phyloP scores from a whole-genome alignment of 2,113 vertebrate species.

The Pterophyllum scalare region DNA sequence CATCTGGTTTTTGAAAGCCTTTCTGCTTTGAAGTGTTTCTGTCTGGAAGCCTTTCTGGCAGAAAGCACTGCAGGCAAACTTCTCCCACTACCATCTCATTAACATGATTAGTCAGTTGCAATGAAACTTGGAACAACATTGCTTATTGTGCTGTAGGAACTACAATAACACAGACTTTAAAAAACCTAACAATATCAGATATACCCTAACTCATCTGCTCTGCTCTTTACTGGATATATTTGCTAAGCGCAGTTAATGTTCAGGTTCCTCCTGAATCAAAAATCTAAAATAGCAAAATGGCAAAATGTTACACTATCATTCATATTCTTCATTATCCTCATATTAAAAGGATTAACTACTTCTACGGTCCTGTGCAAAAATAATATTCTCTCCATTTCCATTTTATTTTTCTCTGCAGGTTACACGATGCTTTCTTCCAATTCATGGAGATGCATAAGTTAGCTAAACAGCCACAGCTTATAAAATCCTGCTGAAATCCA shows the following conservation, averaged over 20 bases:
- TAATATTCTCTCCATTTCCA: background rate
- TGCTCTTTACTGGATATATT: background rate
- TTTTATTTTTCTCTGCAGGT: background rate
- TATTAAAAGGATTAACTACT: background rate
- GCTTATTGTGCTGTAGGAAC: background rate
- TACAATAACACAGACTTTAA: background rate
- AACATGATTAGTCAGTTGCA: background rate
- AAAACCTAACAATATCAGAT: accelerated
- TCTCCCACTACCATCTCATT: background rate
- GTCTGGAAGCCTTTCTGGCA: background rate
- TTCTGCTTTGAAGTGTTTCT: background rate
- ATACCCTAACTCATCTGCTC: background rate
- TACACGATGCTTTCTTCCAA: background rate
- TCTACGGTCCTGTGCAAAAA: background rate
- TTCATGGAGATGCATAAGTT: background rate
- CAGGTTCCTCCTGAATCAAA: background rate
- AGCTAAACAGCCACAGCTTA: background rate
- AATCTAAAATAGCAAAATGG: background rate
- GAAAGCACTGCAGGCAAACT: background rate
- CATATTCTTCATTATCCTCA: background rate
- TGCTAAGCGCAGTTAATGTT: background rate
- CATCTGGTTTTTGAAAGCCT: background rate
- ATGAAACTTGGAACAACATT: background rate
- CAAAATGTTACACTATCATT: background rate
- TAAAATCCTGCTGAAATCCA: background rate